Evolutionary conservation across 2,888 invertebrate genomes (phyloP).

Genomic region (Eulithis testata): DNA sequence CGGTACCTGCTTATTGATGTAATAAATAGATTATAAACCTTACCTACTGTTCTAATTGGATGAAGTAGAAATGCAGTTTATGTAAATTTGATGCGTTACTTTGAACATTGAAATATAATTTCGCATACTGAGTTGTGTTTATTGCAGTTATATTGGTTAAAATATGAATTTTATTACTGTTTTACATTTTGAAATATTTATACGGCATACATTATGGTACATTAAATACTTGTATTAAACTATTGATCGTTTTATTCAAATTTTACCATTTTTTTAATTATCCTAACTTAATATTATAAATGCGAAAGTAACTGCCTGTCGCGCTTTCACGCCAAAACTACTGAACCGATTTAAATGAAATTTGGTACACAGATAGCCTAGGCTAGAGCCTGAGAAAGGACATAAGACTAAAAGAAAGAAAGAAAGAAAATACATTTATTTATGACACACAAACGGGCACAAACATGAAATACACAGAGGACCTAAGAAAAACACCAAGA

Average conservation of each 20-base stretch:
- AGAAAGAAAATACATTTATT: too few species aligned
- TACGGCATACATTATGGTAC: constrained; percentile 83
- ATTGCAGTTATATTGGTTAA: constrained; percentile 78
- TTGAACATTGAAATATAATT: constrained; percentile 72
- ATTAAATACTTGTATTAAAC: constrained; percentile 83
- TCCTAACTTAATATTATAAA: too few species aligned
- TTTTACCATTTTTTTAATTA: too few species aligned
- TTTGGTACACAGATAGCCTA: too few species aligned
- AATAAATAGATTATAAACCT: constrained; percentile 53
- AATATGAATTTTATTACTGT: constrained; percentile 85
- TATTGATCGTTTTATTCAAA: constrained; percentile 67
- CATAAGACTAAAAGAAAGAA: too few species aligned
- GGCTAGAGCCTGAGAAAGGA: too few species aligned
- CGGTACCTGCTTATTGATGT: constrained; percentile 76
- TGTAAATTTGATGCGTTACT: constrained; percentile 46
- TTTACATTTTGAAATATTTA: constrained; percentile 86
- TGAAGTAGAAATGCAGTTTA: constrained; percentile 52
- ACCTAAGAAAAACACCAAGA: too few species aligned
- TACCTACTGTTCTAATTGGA: constrained; percentile 43
- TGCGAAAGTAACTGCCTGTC: too few species aligned
- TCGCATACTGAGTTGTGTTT: constrained; percentile 71
- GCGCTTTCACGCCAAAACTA: too few species aligned
- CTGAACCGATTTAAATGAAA: too few species aligned
- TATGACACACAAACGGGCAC: too few species aligned
- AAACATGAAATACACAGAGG: too few species aligned